phyloP scores from a whole-genome alignment of 2,888 invertebrate genomes.

The Podabrus alpinus region DNA sequence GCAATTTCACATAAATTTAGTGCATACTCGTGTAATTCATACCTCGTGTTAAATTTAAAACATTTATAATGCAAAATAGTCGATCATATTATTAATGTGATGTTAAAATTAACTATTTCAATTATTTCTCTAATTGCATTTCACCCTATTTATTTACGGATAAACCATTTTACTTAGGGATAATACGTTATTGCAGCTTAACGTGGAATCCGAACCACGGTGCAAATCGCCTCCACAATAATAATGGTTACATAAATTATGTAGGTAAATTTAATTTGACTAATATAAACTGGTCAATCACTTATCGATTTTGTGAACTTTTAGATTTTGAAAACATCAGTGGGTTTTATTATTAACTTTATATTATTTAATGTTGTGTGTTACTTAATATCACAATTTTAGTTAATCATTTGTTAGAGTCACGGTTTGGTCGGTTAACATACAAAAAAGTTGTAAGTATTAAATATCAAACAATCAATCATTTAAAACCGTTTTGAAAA shows the following conservation, averaged over 20 bases:
- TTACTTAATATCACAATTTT: conserved; percentile 1
- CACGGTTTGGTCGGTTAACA: conserved; percentile 1
- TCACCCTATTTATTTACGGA: too few species aligned
- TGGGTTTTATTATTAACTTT: conserved; percentile 2
- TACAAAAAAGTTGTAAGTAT: conserved; percentile 15
- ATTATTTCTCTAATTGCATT: not conserved
- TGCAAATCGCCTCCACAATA: too few species aligned
- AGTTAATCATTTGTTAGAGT: conserved; percentile 1
- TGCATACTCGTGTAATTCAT: not conserved
- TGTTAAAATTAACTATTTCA: not conserved
- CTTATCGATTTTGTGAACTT: not conserved
- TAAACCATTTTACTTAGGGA: too few species aligned
- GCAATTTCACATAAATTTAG: not conserved
- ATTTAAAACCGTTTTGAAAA: conserved; percentile 7
- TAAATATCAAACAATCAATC: conserved; percentile 24
- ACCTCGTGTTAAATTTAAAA: not conserved
- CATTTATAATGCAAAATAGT: not conserved
- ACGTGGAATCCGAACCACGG: too few species aligned
- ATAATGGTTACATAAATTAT: too few species aligned
- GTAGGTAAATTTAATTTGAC: too few species aligned
- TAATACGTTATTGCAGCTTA: too few species aligned
- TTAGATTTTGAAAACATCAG: not conserved
- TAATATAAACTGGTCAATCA: not conserved
- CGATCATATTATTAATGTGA: not conserved
- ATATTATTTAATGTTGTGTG: not conserved